Evolutionary conservation across 2,888 invertebrate genomes (phyloP).

Genomic region (Hipparchia sbordonii): DNA sequence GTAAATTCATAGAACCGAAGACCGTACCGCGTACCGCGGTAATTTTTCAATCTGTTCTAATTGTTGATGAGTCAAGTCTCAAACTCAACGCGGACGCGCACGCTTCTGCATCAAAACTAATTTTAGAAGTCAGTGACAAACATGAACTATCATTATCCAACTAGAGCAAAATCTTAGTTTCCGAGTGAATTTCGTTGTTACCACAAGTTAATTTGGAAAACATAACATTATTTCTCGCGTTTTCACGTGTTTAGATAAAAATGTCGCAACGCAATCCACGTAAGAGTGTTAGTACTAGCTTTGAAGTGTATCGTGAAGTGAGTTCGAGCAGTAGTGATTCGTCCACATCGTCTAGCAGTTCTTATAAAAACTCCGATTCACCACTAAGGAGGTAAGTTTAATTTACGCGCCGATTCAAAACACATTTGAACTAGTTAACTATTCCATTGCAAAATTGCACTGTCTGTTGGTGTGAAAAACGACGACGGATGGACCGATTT

Average conservation of each 20-base stretch:
- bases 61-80: conserved; percentile 60
- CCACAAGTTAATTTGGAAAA: conserved; percentile 7
- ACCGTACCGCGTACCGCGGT: conserved; percentile 21
- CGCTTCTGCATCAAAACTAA: conserved; percentile 57
- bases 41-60: conserved; percentile 53
- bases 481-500: no score
- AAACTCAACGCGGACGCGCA: conserved; percentile 44
- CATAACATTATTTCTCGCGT: background rate
- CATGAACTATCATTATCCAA: conserved; percentile 46
- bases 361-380: conserved; percentile 61
- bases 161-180: conserved; percentile 50
- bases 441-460: no score
- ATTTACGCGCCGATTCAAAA: no score
- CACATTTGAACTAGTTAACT: no score
- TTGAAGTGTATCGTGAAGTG: conserved; percentile 57
- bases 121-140: conserved; percentile 73
- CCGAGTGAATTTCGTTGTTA: conserved; percentile 42
- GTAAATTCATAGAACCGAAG: conserved; percentile 28
- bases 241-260: background rate
- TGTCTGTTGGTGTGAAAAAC: no score
- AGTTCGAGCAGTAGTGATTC: conserved; percentile 65
- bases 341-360: conserved; percentile 62
- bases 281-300: conserved; percentile 58
- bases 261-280: conserved; percentile 48
- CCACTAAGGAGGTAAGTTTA: conserved; percentile 61